Evolutionary conservation across 2,888 invertebrate genomes (phyloP), one percentile per base, ranked within the genome.

Genomic region (Cephus pulcher): DNA sequence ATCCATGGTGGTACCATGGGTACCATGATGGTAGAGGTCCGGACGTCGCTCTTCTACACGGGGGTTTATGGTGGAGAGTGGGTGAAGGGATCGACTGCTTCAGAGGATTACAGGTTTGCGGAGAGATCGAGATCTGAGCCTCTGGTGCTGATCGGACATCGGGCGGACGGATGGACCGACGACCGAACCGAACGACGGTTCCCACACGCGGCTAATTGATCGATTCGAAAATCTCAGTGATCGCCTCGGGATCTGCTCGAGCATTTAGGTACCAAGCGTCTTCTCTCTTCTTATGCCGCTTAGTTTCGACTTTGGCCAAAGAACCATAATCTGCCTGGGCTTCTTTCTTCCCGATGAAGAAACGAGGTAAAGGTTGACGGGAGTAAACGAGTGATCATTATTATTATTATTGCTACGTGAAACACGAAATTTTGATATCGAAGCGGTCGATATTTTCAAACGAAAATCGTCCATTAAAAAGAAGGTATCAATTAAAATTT

Each of bases 191-290:
- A 82, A 82, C 77, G 82, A 89, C 88, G 90, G 91, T 91, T 91
- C 91, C 91, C 91, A 91, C 91, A 91, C 90, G 89, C 86, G 88
- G 90, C 88, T 91, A 91, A 91, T 91, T 91, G 91, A 91, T 91
- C 91, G 90, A 91, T 91, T 90, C 89, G 88, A 88, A 90, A 91
- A 91, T 91, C 91, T 90, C 87, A 87, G 87, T 89, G 90, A 91
- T 90, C 90, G 90, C 89, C 89, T 83, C 79, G 88, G 88, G 82
- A 80, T 81, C 82, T 80, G 77, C 79, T 80, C 79, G 79, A 82
- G 80, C 80, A 80, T 79, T 75, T 74, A 74, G 32, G 34, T 30
- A 33, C 71, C 71, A 34, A 33, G 23, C 33, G 12, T 71, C 71
- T 71, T 12, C 76, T 76, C 76, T 37, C 71, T 76, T 74, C 40